Evolutionary conservation across 2,888 invertebrate genomes (phyloP).

Genomic region (Caenorhabditis imperialis): DNA sequence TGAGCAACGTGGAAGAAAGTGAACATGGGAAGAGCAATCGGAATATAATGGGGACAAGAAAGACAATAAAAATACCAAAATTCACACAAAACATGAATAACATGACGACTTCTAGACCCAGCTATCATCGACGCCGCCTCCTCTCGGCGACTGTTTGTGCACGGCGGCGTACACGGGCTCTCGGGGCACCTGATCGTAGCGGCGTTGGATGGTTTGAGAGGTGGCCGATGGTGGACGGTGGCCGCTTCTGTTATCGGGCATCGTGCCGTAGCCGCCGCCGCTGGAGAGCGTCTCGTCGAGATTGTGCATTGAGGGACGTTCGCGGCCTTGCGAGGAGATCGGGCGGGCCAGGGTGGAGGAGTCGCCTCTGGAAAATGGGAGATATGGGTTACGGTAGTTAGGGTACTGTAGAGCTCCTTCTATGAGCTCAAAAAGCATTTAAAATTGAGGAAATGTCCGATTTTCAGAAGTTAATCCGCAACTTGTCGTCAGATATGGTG

Average conservation of each 20-base stretch:
- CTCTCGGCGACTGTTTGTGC: slow-evolving; percentile 63
- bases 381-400: too few relatives aligned
- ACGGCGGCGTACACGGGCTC: slow-evolving; percentile 77
- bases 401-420: not conserved
- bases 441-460: too few relatives aligned
- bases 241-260: not conserved
- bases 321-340: slow-evolving; percentile 83
- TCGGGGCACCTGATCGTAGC: slow-evolving; percentile 48
- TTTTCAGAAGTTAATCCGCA: too few relatives aligned
- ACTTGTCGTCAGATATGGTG: too few relatives aligned
- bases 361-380: slow-evolving; percentile 83
- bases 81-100: too few relatives aligned
- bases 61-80: too few relatives aligned
- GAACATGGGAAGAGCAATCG: slow-evolving; percentile 3
- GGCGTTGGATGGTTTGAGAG: slow-evolving; percentile 44
- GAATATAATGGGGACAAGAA: too few relatives aligned
- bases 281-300: slow-evolving; percentile 61
- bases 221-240: slow-evolving; percentile 45
- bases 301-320: slow-evolving; percentile 56
- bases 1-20: slow-evolving; percentile 13
- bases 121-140: slow-evolving; percentile 68
- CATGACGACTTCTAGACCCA: slow-evolving; percentile 68
- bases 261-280: slow-evolving; percentile 46
- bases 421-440: too few relatives aligned
- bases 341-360: slow-evolving; percentile 94